These are phyloP conservation scores for Sesamia inferens DNA, from an alignment of 2,888 invertebrate species.

Conservation along the genomic window DNA sequence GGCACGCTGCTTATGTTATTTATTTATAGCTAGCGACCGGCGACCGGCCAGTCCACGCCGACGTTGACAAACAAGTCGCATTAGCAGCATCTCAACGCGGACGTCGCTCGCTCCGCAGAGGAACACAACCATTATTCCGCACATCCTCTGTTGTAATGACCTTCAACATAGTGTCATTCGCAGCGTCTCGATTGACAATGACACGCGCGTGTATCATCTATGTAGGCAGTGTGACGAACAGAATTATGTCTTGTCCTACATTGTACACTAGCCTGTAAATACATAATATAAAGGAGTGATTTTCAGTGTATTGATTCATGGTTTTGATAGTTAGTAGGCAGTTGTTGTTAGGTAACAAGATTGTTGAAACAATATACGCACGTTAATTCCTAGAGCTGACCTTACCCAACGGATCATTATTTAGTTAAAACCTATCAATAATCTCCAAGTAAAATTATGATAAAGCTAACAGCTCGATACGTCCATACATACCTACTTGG, in stretches of 20 bases:
- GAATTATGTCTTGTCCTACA: slow-evolving; percentile 31
- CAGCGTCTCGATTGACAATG: slow-evolving; percentile 64
- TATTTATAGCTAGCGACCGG: slow-evolving; percentile 81
- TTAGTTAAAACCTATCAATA: slow-evolving; percentile 9
- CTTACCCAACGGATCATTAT: slow-evolving; percentile 41
- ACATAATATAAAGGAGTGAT: slow-evolving; percentile 2
- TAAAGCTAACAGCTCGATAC: slow-evolving; percentile 21
- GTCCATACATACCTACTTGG: not conserved
- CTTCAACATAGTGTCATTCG: slow-evolving; percentile 70
- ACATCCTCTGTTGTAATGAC: slow-evolving; percentile 73
- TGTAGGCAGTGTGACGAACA: slow-evolving; percentile 33
- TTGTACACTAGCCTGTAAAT: slow-evolving; percentile 1
- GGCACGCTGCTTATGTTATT: slow-evolving; percentile 74
- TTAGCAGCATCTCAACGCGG: slow-evolving; percentile 69
- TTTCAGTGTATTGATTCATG: slow-evolving; percentile 19
- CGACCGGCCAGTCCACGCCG: slow-evolving; percentile 68
- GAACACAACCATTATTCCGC: slow-evolving; percentile 75
- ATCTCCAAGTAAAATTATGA: slow-evolving; percentile 27
- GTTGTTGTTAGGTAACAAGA: slow-evolving; percentile 23
- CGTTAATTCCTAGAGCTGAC: slow-evolving; percentile 28
- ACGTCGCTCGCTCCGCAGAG: slow-evolving; percentile 65
- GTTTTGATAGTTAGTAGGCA: not conserved
- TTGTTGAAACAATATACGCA: slow-evolving; percentile 12
- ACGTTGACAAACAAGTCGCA: slow-evolving; percentile 86
- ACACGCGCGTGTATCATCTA: slow-evolving; percentile 56